phyloP scores from a whole-genome alignment of 2,888 invertebrate genomes.

The Orthosia gracilis region DNA sequence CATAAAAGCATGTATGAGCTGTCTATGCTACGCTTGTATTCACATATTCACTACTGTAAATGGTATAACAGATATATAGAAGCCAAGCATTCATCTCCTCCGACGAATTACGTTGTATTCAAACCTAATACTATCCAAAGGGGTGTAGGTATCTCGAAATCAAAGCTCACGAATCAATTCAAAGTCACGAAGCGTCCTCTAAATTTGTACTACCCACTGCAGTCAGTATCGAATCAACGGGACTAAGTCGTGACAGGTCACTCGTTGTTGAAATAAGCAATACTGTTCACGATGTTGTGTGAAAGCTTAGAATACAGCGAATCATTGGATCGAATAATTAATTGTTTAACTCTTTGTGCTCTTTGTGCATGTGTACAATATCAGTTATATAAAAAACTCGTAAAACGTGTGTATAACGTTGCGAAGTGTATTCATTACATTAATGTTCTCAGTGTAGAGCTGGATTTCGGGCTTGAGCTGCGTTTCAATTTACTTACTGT shows the following conservation, averaged over 20 bases:
- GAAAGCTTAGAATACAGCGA: background rate
- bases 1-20: fast-evolving
- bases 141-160: constrained; percentile 22
- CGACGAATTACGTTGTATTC: background rate
- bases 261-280: constrained; percentile 30
- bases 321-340: background rate
- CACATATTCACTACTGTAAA: background rate
- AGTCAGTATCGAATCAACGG: constrained; percentile 11
- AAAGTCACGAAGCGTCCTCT: constrained; percentile 17
- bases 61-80: background rate
- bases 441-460: constrained; percentile 54
- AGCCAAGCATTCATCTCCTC: background rate
- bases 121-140: background rate
- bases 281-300: constrained; percentile 17
- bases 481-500: constrained; percentile 52
- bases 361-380: background rate
- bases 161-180: constrained; percentile 36
- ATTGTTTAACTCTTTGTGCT: background rate
- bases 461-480: constrained; percentile 30
- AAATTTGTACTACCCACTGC: constrained; percentile 5
- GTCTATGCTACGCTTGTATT: background rate
- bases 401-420: constrained; percentile 9
- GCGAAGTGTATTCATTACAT: constrained; percentile 47
- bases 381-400: no score
- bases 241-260: constrained; percentile 25